phyloP scores from a whole-genome alignment of 1,140 invertebrate species.

The Aleiodes sp. region DNA sequence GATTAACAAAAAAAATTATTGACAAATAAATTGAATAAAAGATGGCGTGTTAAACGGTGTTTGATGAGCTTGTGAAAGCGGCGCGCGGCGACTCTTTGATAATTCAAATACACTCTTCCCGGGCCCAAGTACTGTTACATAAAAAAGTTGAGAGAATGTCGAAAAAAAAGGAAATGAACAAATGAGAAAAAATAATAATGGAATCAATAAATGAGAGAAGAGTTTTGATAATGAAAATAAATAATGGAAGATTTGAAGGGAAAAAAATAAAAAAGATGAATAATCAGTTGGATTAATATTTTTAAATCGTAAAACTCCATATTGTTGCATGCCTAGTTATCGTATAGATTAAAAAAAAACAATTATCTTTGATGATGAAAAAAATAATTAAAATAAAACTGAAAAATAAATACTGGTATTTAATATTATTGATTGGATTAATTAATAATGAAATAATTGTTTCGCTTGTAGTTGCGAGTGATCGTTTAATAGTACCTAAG shows the following conservation, averaged over 20 bases:
- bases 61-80: conserved; percentile 40
- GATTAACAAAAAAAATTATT: neutral
- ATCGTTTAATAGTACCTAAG: conserved; percentile 38
- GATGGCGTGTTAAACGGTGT: neutral
- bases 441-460: conserved; percentile 32
- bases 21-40: neutral
- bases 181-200: conserved; percentile 22
- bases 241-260: neutral
- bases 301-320: conserved; percentile 59
- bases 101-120: conserved; percentile 58
- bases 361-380: neutral
- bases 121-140: conserved; percentile 64
- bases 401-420: neutral
- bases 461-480: conserved; percentile 49
- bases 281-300: conserved; percentile 55
- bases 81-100: conserved; percentile 54
- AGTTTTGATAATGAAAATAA: too few relatives aligned
- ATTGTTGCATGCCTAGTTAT: conserved; percentile 65
- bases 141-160: conserved; percentile 41
- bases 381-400: neutral
- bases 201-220: conserved; percentile 4
- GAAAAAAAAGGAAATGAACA: conserved; percentile 33
- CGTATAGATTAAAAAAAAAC: conserved; percentile 45
- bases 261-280: conserved; percentile 32
- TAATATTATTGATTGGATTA: conserved; percentile 19